phyloP scores from a whole-genome alignment of 1,140 invertebrate species.

The Cotesia glomerata region DNA sequence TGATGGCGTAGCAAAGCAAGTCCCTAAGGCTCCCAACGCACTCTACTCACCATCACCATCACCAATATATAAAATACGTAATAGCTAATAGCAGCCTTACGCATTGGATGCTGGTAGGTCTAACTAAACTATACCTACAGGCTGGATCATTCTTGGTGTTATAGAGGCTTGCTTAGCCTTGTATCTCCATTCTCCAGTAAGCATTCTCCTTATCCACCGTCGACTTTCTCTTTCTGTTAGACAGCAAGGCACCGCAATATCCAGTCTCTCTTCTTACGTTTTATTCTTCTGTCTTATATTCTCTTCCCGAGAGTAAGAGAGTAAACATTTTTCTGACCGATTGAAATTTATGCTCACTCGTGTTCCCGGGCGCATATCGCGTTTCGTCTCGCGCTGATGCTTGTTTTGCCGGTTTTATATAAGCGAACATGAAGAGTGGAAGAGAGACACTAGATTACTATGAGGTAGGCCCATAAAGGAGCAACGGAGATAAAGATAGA shows the following conservation, averaged over 20 bases:
- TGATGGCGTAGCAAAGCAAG: neutral
- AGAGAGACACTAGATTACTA: too few species aligned
- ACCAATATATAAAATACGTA: neutral
- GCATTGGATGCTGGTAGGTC: neutral
- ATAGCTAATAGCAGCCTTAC: constrained; percentile 10
- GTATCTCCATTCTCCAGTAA: neutral
- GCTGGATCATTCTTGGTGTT: neutral
- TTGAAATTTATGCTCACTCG: constrained; percentile 30
- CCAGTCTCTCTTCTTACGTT: neutral
- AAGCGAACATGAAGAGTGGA: neutral
- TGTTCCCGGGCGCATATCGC: constrained; percentile 28
- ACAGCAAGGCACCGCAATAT: neutral
- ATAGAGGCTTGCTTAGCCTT: constrained; percentile 4
- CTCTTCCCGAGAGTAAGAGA: neutral
- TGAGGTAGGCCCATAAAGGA: neutral
- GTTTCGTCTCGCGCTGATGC: constrained; percentile 31
- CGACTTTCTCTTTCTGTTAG: neutral
- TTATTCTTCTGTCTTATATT: neutral
- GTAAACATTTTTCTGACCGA: constrained; percentile 4
- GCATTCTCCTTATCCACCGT: neutral
- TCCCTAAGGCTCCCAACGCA: constrained; percentile 8
- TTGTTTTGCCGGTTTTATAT: constrained; percentile 21
- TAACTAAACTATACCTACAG: too few species aligned
- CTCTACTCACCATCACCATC: neutral
- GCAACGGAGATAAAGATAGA: neutral